Conservation (phyloP, 1,140 invertebrate species). For the Halesus radiatus region DNA sequence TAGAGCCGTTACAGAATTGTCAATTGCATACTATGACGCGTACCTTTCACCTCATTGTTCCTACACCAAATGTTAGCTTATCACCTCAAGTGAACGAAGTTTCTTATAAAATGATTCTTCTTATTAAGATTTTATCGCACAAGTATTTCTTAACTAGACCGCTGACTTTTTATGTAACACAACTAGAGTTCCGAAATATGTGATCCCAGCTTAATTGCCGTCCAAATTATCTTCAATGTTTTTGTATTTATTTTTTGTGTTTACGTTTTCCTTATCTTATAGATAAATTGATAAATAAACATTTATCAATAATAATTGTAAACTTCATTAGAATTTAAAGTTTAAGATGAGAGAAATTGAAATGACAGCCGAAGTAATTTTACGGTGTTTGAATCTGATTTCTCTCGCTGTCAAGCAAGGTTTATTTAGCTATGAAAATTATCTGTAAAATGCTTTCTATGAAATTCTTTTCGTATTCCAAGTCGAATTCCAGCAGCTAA, state of each 20-base stretch:
- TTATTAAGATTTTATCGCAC: conserved; percentile 41
- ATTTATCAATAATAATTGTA: not conserved
- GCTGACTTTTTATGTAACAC: conserved; percentile 45
- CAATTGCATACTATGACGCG: conserved; percentile 32
- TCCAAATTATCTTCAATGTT: conserved; percentile 11
- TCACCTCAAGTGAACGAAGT: conserved; percentile 26
- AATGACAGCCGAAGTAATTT: conserved; percentile 28
- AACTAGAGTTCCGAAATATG: conserved; percentile 19
- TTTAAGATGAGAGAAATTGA: conserved; percentile 4
- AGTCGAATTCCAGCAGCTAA: too few species aligned
- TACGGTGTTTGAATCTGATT: conserved; percentile 41
- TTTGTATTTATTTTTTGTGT: conserved; percentile 31
- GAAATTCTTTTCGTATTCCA: too few species aligned
- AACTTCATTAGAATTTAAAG: not conserved
- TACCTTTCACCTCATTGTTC: conserved; percentile 51
- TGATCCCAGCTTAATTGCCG: conserved; percentile 1
- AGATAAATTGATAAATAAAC: conserved; percentile 12
- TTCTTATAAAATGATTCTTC: conserved; percentile 29
- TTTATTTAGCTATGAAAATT: conserved; percentile 29
- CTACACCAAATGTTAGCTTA: conserved; percentile 34
- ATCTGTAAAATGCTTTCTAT: not conserved
- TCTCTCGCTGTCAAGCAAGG: conserved; percentile 22
- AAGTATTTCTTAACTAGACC: conserved; percentile 43
- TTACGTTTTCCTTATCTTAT: conserved; percentile 29
- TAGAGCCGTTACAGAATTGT: conserved; percentile 13